Conservation (phyloP, 2,888 invertebrate genomes). For the Dyspetes luteomarginatus region DNA sequence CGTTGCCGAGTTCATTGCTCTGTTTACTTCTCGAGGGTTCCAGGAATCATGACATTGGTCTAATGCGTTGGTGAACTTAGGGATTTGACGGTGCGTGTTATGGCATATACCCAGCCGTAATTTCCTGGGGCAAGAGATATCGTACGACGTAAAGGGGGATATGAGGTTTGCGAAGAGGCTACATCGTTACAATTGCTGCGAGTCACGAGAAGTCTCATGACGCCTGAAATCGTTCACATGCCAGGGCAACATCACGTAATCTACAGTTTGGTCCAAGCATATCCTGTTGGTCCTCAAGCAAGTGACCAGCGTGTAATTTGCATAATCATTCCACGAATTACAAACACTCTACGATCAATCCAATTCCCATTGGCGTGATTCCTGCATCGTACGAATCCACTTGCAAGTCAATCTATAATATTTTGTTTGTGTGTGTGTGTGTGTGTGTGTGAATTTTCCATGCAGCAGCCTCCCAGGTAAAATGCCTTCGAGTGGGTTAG, state of each 20-base stretch:
- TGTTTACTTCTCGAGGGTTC: constrained; percentile 20
- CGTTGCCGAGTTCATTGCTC: neutral
- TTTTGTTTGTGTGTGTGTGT: neutral
- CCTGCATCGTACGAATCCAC: constrained; percentile 59
- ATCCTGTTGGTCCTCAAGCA: neutral
- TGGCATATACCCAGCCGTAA: constrained; percentile 8
- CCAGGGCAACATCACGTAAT: neutral
- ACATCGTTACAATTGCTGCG: constrained; percentile 39
- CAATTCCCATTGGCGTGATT: constrained; percentile 34
- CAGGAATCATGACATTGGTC: constrained; percentile 13
- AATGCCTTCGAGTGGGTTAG: neutral
- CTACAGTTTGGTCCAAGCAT: neutral
- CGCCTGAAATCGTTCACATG: constrained; percentile 5
- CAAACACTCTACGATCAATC: constrained; percentile 70
- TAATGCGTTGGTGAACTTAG: constrained; percentile 15
- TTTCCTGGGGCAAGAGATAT: constrained; percentile 39
- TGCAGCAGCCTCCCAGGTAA: neutral
- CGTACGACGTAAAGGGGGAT: neutral
- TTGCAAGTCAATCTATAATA: constrained; percentile 47
- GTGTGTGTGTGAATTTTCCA: neutral
- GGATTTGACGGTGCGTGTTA: constrained; percentile 29
- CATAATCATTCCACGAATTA: constrained; percentile 77
- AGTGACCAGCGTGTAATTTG: constrained; percentile 71
- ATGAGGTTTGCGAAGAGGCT: neutral
- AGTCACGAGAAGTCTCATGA: neutral